A percentile compares a stretch with the other conserved stretches of the same genome.
These are phyloP conservation scores for Phalacrocorax pelagicus DNA, from an alignment of 2,113 vertebrate genomes.

Conservation along the genomic window DNA sequence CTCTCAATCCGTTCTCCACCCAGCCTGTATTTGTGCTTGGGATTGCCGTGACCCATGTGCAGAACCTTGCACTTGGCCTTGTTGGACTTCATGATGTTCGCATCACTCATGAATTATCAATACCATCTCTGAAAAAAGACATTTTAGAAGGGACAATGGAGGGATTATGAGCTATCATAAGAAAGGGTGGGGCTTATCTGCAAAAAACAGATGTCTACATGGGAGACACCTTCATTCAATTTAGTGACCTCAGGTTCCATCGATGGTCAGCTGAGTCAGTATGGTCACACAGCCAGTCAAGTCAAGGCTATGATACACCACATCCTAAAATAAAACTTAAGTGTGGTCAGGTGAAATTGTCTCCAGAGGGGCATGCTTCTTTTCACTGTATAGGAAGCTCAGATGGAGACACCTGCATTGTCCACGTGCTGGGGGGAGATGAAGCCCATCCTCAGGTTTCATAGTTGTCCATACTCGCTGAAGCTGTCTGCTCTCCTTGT, in stretches of 20 bases:
- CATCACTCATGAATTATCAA: too few relatives aligned
- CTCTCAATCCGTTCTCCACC: too few relatives aligned
- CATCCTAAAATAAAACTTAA: not conserved
- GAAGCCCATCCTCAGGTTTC: not conserved
- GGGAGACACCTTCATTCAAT: not conserved
- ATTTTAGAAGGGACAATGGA: not conserved
- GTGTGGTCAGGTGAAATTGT: not conserved
- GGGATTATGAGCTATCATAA: accelerated
- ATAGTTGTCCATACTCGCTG: not conserved
- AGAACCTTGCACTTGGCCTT: too few relatives aligned
- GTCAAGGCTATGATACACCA: too few relatives aligned
- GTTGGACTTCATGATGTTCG: too few relatives aligned
- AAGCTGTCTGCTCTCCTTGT: not conserved
- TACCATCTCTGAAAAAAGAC: not conserved
- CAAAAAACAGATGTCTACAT: not conserved
- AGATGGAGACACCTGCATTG: too few relatives aligned
- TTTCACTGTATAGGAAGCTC: not conserved
- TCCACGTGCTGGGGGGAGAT: not conserved
- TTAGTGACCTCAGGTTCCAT: not conserved
- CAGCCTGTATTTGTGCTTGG: too few relatives aligned
- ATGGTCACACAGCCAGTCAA: accelerated
- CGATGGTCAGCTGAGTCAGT: too few relatives aligned
- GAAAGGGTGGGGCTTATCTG: not conserved
- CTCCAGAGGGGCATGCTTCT: not conserved
- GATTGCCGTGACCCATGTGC: too few relatives aligned